Base-by-base conservation (phyloP, 1,140 invertebrate genomes). In the Drosophila varians region DNA sequence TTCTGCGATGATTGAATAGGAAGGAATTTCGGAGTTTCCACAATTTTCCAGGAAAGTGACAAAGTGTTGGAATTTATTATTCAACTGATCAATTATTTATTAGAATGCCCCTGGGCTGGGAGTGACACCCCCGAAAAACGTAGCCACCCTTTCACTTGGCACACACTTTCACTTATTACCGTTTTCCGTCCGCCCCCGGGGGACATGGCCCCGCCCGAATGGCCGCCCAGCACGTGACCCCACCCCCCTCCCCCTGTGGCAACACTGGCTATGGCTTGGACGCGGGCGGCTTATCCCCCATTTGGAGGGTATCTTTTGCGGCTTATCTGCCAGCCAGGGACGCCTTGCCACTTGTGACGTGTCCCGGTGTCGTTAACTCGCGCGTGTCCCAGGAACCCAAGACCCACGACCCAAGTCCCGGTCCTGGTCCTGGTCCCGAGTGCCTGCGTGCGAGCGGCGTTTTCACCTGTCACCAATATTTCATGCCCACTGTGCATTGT, bases 401-500 rank as follows among this genome's bases (percentile, higher is more conserved):
- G 36, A 16, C 21, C 14, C 28, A 21, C n/a, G n/a, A n/a, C n/a
- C n/a, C n/a, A n/a, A n/a, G n/a, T n/a, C n/a, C n/a, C n/a, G n/a
- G n/a, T n/a, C n/a, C n/a, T n/a, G n/a, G n/a, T n/a, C n/a, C n/a
- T n/a, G 14, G 36, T 6, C 31, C 28, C 31, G 28, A 8, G 14
- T 68, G 36, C 31, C 9, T 45, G 53, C 64, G 60, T 38, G 42
- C 49, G 55, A 52, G 48, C 43, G 40, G 68, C 46, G 65, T 86
- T 86, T 84, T 86, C 80, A 86, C 80, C 80, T 86, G 80, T 86
- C 80, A 86, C 76, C 80, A 77, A 86, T 86, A 80, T 87, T 86
- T 86, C 80, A 86, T 86, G 80, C 76, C 75, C 76, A 80, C 80
- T 86, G 80, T 84, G 79, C 79, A 64, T 82, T 70, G 77, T 68